Evolutionary conservation across 2,797 vertebrate genomes (phyloP).

Genomic region (Ambastaia sidthimunki): DNA sequence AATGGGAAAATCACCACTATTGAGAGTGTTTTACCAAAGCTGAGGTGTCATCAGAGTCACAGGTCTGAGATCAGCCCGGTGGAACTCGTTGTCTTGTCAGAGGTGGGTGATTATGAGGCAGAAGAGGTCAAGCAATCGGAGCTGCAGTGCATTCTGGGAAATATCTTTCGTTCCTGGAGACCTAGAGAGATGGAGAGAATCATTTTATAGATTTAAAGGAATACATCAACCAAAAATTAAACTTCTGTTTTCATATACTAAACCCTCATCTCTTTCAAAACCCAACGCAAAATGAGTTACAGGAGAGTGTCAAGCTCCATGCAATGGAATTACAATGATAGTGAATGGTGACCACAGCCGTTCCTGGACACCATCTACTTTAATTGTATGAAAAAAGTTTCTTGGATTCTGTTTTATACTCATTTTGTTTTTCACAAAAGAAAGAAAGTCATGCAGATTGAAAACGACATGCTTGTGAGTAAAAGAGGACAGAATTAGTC

Average conservation of each 20-base stretch:
- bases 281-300: neutral
- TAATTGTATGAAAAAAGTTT: neutral
- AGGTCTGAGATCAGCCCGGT: slow-evolving; percentile 32
- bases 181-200: neutral
- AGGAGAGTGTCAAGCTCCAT: neutral
- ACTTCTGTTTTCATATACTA: too few relatives aligned
- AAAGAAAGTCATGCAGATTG: neutral
- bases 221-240: neutral
- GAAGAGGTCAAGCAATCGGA: slow-evolving; percentile 38
- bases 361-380: neutral
- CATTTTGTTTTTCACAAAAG: neutral
- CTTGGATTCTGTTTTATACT: neutral
- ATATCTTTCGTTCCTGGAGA: slow-evolving; percentile 27
- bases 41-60: slow-evolving; percentile 39
- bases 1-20: slow-evolving; percentile 48
- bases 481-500: neutral
- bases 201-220: neutral
- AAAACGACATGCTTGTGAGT: neutral
- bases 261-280: neutral
- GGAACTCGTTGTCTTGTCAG: slow-evolving; percentile 26
- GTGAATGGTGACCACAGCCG: neutral
- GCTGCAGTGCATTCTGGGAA: slow-evolving; percentile 33
- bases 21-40: slow-evolving; percentile 32
- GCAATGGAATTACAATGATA: neutral
- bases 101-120: slow-evolving; percentile 41